Conservation (phyloP, 2,113 vertebrate species). For the Anoura caudifer region DNA sequence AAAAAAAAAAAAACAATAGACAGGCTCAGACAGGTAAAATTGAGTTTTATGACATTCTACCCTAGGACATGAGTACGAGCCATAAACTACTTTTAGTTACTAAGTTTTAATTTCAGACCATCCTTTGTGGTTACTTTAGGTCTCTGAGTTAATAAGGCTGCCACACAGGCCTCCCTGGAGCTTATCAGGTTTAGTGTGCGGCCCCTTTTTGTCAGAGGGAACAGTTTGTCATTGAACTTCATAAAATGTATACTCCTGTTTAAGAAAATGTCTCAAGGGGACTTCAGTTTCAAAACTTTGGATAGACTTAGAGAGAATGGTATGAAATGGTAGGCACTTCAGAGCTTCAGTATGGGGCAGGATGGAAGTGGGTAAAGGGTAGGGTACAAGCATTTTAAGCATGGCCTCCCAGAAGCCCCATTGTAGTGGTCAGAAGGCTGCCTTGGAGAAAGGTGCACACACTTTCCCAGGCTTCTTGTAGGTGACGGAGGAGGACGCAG, state of each 20-base stretch:
- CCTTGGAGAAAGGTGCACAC: not conserved
- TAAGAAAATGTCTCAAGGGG: not conserved
- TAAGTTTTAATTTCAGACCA: too few relatives aligned
- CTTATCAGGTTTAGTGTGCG: too few relatives aligned
- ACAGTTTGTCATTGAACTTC: not conserved
- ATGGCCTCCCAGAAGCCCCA: not conserved
- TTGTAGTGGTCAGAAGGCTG: not conserved
- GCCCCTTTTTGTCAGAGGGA: not conserved
- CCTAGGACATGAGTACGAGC: too few relatives aligned
- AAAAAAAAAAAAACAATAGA: too few relatives aligned
- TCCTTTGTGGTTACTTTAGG: too few relatives aligned
- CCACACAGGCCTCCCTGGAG: too few relatives aligned
- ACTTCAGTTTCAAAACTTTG: not conserved
- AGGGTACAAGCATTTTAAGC: not conserved
- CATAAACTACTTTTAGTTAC: too few relatives aligned
- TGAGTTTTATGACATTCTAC: too few relatives aligned
- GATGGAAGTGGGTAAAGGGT: not conserved
- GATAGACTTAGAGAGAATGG: not conserved
- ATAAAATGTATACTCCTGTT: not conserved
- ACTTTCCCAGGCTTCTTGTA: not conserved
- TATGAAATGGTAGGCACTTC: not conserved
- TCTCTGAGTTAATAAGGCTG: too few relatives aligned
- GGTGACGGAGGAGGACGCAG: not conserved
- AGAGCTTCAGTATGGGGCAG: not conserved
- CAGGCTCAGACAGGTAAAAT: too few relatives aligned